These are phyloP conservation scores for Battus philenor DNA, from an alignment of 1,140 invertebrate genomes.

Conservation along the genomic window DNA sequence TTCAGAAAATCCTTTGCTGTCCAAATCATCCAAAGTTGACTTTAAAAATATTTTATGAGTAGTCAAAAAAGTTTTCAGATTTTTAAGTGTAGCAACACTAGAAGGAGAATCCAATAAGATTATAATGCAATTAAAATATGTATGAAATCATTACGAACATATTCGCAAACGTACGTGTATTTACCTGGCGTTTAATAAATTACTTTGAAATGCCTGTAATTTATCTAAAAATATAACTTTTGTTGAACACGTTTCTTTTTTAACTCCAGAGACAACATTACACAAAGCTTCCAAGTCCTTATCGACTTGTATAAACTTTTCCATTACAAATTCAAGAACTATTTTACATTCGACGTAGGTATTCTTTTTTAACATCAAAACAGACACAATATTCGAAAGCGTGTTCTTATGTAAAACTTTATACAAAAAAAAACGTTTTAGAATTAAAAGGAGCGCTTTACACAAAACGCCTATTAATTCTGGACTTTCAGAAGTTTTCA, in stretches of 20 bases:
- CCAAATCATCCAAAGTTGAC: conserved; percentile 29
- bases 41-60: conserved; percentile 37
- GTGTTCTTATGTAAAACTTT: conserved; percentile 29
- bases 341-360: conserved; percentile 30
- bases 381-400: conserved; percentile 36
- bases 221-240: conserved; percentile 31
- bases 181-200: conserved; percentile 46
- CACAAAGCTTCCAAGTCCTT: conserved; percentile 45
- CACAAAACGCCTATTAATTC: conserved; percentile 34
- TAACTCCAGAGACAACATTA: conserved; percentile 25
- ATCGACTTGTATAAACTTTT: conserved; percentile 33
- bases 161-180: too few relatives aligned
- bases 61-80: conserved; percentile 41
- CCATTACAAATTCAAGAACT: conserved; percentile 24
- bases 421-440: conserved; percentile 36
- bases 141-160: too few relatives aligned
- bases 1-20: conserved; percentile 54
- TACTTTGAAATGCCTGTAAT: conserved; percentile 30
- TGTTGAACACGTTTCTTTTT: conserved; percentile 7
- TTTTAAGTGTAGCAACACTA: conserved; percentile 41
- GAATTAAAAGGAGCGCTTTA: conserved; percentile 33
- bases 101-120: too few relatives aligned
- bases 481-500: conserved; percentile 27
- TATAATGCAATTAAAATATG: too few relatives aligned
- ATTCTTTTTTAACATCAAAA: conserved; percentile 43